Base-by-base conservation (phyloP, 1,140 invertebrate genomes). In the Trissolcus basalis region DNA sequence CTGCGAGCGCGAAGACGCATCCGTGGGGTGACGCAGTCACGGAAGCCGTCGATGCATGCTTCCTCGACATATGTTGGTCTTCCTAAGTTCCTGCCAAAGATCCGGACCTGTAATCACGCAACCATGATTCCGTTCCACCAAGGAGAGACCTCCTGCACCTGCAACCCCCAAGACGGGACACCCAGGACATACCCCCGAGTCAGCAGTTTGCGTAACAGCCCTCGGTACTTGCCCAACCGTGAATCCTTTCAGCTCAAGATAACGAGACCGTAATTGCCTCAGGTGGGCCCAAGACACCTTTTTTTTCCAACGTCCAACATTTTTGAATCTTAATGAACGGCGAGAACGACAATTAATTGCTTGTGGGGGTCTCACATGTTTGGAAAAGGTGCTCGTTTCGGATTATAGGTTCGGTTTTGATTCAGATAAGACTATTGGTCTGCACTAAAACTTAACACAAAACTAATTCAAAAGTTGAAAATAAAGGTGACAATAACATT, bases 121-220 rank as follows among this genome's bases (percentile, higher is more conserved):
- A 86, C 76, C 85, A 86, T 87, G 83, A 87, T 82, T 85, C 84
- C 85, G 84, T 80, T 71, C 27, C 56, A 55, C 56, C 61, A 55
- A 82, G 82, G 74, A 80, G 63, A 49, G 71, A 79, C 80, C 79
- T 78, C 68, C 60, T 80, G 78, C 87, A 87, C 86, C 85, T 88
- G 85, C 85, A 84, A 82, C 85, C 86, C 86, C 86, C 86, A 88
- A 88, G 86, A 86, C 80, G 54, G 76, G 54, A 56, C 61, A 47
- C 41, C 44, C 39, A 14, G 27, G 53, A 47, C 12, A 39, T 49
- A 44, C 55, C 49, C 61, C 16, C 45, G 13, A 35, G 0, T 41
- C 7, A 27, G 19, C 19, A 27, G 19, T 27, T 54, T 19, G 27
- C 36, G 13, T 8, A 13, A 32, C 41, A 39, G 36, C 54, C 47